Evolutionary conservation across 64 coral and sea anemone species (phyloP).

Genomic region (Astreopora myriophthalma): DNA sequence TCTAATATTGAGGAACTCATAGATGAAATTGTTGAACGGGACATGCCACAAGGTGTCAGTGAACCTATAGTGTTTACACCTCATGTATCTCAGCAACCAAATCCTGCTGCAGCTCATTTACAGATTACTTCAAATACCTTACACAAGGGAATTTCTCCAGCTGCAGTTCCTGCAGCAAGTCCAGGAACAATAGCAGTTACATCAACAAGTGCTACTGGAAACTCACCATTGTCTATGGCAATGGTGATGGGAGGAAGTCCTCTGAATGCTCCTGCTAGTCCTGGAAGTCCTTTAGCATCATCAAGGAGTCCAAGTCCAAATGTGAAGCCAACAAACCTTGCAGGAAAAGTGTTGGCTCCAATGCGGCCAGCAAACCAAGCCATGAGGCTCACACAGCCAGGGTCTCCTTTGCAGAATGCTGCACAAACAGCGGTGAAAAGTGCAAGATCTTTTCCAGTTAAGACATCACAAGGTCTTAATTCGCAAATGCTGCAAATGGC

Average conservation of each 20-base stretch:
- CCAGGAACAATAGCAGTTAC: background rate
- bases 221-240: background rate
- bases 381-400: background rate
- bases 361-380: background rate
- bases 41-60: conserved; percentile 92
- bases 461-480: background rate
- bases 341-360: conserved; percentile 2
- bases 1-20: conserved; percentile 88
- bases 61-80: conserved; percentile 77
- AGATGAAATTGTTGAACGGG: conserved; percentile 96
- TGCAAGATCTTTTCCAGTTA: background rate
- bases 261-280: conserved; percentile 8
- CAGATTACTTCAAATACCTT: conserved; percentile 7
- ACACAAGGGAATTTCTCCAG: background rate
- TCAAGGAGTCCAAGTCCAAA: conserved; percentile 43
- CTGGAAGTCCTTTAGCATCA: conserved; percentile 22
- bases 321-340: conserved; percentile 23
- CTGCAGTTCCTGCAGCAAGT: background rate
- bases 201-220: background rate
- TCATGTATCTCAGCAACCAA: conserved; percentile 54
- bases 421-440: background rate
- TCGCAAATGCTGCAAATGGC: conserved; percentile 37
- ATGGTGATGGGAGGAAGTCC: conserved; percentile 19
- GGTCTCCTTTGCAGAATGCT: conserved; percentile 9
- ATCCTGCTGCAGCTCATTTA: conserved; percentile 38